Evolutionary conservation across 2,113 vertebrate genomes (phyloP).

Genomic region (Mola mola): DNA sequence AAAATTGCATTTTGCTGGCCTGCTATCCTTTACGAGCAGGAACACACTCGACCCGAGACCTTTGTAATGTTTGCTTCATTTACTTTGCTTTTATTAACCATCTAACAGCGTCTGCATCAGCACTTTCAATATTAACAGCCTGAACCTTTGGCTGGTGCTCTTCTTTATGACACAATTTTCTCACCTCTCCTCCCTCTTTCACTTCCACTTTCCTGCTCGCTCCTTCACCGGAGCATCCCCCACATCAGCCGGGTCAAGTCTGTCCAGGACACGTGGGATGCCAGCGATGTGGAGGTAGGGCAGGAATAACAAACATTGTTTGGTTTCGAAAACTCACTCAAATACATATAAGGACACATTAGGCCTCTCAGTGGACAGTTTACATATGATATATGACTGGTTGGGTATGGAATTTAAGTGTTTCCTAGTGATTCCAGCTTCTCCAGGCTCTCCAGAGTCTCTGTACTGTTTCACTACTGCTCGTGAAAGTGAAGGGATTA

Average conservation of each 20-base stretch:
- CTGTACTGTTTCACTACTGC: too few relatives aligned
- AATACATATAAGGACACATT: too few relatives aligned
- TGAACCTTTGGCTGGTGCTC: constrained; percentile 24
- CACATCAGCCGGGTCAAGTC: constrained; percentile 95
- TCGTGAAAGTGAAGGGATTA: too few relatives aligned
- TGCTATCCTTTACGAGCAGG: constrained; percentile 27
- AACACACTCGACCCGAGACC: constrained; percentile 13
- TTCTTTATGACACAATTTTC: constrained; percentile 33
- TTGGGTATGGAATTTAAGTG: too few relatives aligned
- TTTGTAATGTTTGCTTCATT: constrained; percentile 53
- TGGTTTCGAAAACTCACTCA: too few relatives aligned
- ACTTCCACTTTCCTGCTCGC: constrained; percentile 82
- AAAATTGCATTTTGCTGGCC: constrained; percentile 46
- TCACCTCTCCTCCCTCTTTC: constrained; percentile 21
- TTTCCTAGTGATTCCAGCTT: too few relatives aligned
- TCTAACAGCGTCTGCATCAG: constrained; percentile 31
- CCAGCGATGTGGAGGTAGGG: constrained; percentile 89
- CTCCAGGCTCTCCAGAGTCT: too few relatives aligned
- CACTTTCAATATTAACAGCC: constrained; percentile 46
- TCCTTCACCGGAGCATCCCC: constrained; percentile 91
- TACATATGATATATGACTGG: too few relatives aligned
- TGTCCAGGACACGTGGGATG: constrained; percentile 91
- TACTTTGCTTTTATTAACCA: constrained; percentile 44
- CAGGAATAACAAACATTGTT: accelerated
- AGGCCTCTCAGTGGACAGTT: too few relatives aligned